These are phyloP conservation scores for Dendronephthya gigantea DNA, from an alignment of 64 coral and sea anemone genomes.

Conservation along the genomic window DNA sequence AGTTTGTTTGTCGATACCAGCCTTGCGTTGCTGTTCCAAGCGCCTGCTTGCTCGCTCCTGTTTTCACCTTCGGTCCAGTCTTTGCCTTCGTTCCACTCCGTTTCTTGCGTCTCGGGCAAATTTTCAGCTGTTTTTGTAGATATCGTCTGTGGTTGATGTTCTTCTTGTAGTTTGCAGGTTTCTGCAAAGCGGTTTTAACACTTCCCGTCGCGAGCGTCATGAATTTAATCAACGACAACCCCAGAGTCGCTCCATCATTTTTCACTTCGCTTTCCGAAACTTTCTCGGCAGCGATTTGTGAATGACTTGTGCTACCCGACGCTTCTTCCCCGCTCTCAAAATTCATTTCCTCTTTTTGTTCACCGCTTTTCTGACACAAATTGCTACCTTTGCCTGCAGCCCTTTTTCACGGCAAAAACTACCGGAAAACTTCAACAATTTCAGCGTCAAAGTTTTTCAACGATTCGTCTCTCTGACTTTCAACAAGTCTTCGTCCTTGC, in stretches of 20 bases:
- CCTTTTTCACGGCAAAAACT: too few relatives aligned
- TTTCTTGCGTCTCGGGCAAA: neutral
- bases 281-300: neutral
- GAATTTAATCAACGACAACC: neutral
- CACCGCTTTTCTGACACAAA: too few relatives aligned
- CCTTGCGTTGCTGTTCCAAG: neutral
- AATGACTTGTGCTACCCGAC: neutral
- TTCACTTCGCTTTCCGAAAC: neutral
- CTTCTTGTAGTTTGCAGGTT: constrained; percentile 1
- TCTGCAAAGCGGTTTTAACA: constrained; percentile 6
- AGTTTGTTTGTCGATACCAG: neutral
- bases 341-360: too few relatives aligned
- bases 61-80: neutral
- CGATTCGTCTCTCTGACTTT: too few relatives aligned
- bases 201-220: neutral
- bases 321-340: neutral
- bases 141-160: neutral
- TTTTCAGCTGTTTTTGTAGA: constrained; percentile 2
- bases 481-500: too few relatives aligned
- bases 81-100: neutral
- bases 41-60: neutral
- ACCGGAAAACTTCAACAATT: too few relatives aligned
- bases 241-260: neutral
- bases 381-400: too few relatives aligned
- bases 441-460: too few relatives aligned